Evolutionary conservation across 2,888 invertebrate genomes (phyloP), one percentile per base, ranked within the genome.

Genomic region (Plebejus melissa): DNA sequence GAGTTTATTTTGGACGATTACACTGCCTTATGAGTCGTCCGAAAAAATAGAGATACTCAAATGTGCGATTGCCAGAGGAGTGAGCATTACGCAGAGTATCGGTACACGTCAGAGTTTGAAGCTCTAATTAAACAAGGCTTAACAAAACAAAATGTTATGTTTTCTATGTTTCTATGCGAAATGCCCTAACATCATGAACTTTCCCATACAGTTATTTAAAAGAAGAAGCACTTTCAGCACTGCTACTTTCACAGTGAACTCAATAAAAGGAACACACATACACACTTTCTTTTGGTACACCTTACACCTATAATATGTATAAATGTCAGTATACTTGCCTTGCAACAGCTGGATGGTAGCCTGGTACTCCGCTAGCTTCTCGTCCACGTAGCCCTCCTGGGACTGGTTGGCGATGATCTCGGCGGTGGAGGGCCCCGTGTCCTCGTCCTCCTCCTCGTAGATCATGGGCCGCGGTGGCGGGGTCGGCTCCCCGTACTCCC

Each of bases 371-470:
- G 98, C 97, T 83, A 98, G 95, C 89, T 97, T 97, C 91, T 98
- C 98, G 87, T 98, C 98, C 80, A 98, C 96, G 88, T 98, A 98
- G 91, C 98, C 98, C 90, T 98, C 98, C 93, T 98, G 98, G 77
- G 97, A 97, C 91, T 98, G 98, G 87, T 96, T 97, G 79, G 98
- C 98, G 83, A 98, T 98, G 82, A 98, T 98, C 90, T 98, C 98
- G 72, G 98, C 98, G 28, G 98, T 98, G 77, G 97, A 97, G 11
- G 97, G 97, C 70, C 97, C 97, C 81, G 96, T 94, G 80, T 96
- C 96, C 85, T 96, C 96, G 76, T 96, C 96, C 83, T 95, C 96
- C 83, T 95, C 95, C 80, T 95, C 94, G 82, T 95, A 94, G 79
- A 95, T 94, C 94, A 94, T 92, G 80, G 94, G 95, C 82, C 95